A percentile compares a stretch with the other conserved stretches of the same genome.
Evolutionary conservation across 2,113 vertebrate genomes (phyloP).

Genomic region (Phalacrocorax pelagicus): DNA sequence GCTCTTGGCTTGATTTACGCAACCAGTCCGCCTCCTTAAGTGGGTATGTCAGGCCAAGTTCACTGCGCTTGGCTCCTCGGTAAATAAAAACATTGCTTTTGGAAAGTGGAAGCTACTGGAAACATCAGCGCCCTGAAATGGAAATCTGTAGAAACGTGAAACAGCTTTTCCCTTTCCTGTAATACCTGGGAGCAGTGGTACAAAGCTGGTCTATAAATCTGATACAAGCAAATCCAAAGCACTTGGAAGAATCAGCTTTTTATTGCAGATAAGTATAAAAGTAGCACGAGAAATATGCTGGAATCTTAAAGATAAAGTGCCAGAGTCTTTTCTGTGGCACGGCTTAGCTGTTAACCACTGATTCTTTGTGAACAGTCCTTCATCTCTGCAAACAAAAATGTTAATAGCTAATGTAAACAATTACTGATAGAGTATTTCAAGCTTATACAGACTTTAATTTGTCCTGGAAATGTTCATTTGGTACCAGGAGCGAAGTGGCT

Average conservation of each 20-base stretch:
- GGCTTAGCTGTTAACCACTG: conserved; percentile 11
- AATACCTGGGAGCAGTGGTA: conserved; percentile 20
- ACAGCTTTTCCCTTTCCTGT: conserved; percentile 9
- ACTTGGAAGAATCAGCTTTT: conserved; percentile 47
- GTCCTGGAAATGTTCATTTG: not conserved
- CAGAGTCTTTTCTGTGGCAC: conserved; percentile 38
- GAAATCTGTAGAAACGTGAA: not conserved
- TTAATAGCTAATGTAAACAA: conserved; percentile 29
- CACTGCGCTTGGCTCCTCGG: not conserved
- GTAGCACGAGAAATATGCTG: conserved; percentile 15
- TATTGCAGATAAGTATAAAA: conserved; percentile 64
- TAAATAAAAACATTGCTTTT: not conserved
- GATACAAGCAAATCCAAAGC: conserved; percentile 54
- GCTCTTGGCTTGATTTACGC: not conserved
- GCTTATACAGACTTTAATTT: not conserved
- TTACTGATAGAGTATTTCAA: not conserved
- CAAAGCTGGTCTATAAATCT: conserved; percentile 53
- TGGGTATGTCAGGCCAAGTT: not conserved
- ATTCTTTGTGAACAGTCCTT: conserved; percentile 17
- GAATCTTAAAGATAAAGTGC: conserved; percentile 58
- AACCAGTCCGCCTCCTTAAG: not conserved
- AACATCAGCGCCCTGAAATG: not conserved
- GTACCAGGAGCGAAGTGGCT: not conserved
- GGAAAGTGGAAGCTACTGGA: conserved; percentile 30
- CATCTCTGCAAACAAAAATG: not conserved